Percentiles rank a stretch among this genome's conserved stretches.
phyloP scores from a whole-genome alignment of 2,797 vertebrate species.

The Falco cherrug region DNA sequence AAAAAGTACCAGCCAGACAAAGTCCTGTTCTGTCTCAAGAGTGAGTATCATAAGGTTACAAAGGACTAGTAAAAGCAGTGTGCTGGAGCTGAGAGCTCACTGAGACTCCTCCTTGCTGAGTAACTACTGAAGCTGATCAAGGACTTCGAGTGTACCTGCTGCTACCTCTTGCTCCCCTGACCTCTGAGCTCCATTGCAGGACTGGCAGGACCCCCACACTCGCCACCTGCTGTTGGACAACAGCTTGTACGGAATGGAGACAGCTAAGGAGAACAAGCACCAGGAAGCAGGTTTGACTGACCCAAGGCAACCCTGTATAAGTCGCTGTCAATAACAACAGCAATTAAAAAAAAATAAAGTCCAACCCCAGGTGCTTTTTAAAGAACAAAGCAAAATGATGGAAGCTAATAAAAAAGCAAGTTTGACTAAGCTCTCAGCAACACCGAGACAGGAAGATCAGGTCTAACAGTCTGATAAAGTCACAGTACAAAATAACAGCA shows the following conservation, averaged over 20 bases:
- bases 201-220: background rate
- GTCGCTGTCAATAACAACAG: background rate
- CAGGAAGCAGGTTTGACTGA: background rate
- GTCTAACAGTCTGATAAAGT: slow-evolving; percentile 9
- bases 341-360: background rate
- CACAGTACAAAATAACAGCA: background rate
- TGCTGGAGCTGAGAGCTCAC: background rate
- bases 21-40: background rate
- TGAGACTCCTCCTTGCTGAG: background rate
- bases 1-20: background rate
- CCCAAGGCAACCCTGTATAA: background rate
- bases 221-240: background rate
- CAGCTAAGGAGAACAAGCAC: background rate
- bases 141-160: background rate
- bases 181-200: background rate
- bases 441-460: slow-evolving; percentile 10
- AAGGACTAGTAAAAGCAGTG: background rate
- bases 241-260: background rate
- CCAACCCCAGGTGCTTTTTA: background rate
- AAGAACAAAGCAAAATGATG: background rate
- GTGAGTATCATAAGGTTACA: background rate
- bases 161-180: background rate
- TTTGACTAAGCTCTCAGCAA: background rate
- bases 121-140: background rate
- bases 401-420: background rate